Evolutionary conservation across 1,140 invertebrate genomes (phyloP), one percentile per base, ranked within the genome.

Genomic region (Drosophila ironensis): DNA sequence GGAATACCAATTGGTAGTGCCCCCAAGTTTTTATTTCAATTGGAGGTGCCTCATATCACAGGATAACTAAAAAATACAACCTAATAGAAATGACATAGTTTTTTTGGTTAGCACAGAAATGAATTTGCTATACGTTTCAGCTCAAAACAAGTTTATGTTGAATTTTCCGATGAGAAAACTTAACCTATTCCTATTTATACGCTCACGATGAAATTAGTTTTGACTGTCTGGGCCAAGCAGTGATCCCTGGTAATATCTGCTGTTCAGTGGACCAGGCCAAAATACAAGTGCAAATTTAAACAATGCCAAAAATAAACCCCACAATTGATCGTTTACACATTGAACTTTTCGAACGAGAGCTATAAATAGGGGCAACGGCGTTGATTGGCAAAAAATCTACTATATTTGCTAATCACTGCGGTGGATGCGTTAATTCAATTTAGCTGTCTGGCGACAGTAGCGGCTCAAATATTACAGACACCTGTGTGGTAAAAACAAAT

Each of bases 311-410:
- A 77, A 81, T 77, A 81, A 71, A 61, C 40, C 7, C 4, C 40
- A 40, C 37, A 41, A 52, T 56, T 57, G 67, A 64, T 78, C 51
- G 57, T 47, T 64, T 80, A 78, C 70, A 69, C 46, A 51, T 78
- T 72, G 73, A 67, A 70, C 75, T 81, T 37, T 72, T 53, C 19
- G 63, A 35, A 37, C 22, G 14, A n/a, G 5, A n/a, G 24, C 77
- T 73, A 73, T 53, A 66, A 56, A 82, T 82, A 82, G 50, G 30
- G 28, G 27, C 50, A 70, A 77, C 54, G 40, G 71, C 57, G 48
- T 45, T 70, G 37, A 59, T 67, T 74, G 56, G 7, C 46, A n/a
- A 16, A 66, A 57, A 47, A 60, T 59, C 19, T 54, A n/a, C n/a
- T n/a, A n/a, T n/a, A 40, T 46, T 52, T 60, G 63, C 64, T 63